Evolutionary conservation across 2,888 invertebrate genomes (phyloP).

Genomic region (Pardosa pseudoannulata): DNA sequence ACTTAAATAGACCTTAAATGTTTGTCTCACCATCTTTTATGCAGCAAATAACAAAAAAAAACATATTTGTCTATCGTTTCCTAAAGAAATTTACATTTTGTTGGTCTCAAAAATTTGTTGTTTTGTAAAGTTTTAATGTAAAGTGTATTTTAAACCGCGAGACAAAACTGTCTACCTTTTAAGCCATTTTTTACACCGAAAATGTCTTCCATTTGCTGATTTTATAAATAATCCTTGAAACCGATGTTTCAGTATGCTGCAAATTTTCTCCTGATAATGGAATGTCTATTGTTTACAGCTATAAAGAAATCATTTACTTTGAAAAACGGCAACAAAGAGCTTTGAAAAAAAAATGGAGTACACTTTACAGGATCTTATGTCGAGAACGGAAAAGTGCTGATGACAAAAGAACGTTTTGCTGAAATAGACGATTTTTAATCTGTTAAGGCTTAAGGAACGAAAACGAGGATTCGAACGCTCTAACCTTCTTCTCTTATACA

Average conservation of each 20-base stretch:
- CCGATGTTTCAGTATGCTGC: not conserved
- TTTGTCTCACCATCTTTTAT: too few species aligned
- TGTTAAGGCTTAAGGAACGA: slow-evolving; percentile 26
- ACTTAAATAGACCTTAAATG: too few species aligned
- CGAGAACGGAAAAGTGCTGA: slow-evolving; percentile 29
- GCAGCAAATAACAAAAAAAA: too few species aligned
- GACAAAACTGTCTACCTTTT: too few species aligned
- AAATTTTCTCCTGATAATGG: not conserved
- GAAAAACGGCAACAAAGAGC: not conserved
- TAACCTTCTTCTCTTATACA: not conserved
- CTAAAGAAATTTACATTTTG: too few species aligned
- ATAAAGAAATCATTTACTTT: not conserved
- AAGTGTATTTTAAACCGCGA: too few species aligned
- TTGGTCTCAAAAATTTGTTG: too few species aligned
- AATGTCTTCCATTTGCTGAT: too few species aligned
- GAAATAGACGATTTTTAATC: slow-evolving; percentile 66
- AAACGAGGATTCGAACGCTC: slow-evolving; percentile 60
- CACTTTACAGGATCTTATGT: not conserved
- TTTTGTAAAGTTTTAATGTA: too few species aligned
- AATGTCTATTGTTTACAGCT: not conserved
- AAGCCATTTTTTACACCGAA: too few species aligned
- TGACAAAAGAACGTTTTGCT: slow-evolving; percentile 29
- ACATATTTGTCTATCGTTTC: too few species aligned
- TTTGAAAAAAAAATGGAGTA: not conserved
- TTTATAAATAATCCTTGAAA: too few species aligned